Base-by-base conservation (phyloP, 2,888 invertebrate species). In the Branchellion lobata region DNA sequence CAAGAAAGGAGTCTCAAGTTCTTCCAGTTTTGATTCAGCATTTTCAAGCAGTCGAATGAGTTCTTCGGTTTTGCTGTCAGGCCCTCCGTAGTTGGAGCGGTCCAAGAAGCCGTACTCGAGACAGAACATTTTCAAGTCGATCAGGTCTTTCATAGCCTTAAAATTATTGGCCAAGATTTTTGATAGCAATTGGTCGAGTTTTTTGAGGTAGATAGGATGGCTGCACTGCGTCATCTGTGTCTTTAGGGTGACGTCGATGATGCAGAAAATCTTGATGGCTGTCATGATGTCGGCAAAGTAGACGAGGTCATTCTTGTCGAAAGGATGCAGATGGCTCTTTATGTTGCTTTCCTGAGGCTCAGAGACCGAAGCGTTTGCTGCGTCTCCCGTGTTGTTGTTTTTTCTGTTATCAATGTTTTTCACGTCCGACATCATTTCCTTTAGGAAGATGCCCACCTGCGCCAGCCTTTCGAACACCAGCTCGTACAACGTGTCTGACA, bases 161-260 rank as follows among this genome's bases (percentile, higher is more conserved):
- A 75, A 75, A 2, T 75, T 47, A 18, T 47, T 51, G 1, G 29
- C 14, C 21, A 75, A 29, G 0, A 53, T 31, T 53, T 53, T 75
- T 53, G 75, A 40, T 18, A 75, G 75, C 8, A 75, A 53, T 18
- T 24, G 27, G 47, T 75, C 75, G n/a, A 75, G 31, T 31, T 75
- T 75, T 21, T 53, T 53, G 18, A 53, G n/a, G 53, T 75, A 75
- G 53, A 75, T 53, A 1, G 53, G 51, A 31, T 53, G 47, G 40
- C 40, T 75, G 53, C 75, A 75, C 33, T 75, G 75, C 1, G 75
- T 75, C 75, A 75, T 75, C 18, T 75, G 75, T 11, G 47, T 53
- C 53, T 75, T 75, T 2, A 75, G 53, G 29, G 24, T 53, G 29
- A 53, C 29, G 31, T 75, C 75, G 29, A 75, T 31, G 75, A 75